These are phyloP conservation scores for Dasysyrphus albostriatus DNA, from an alignment of 2,888 invertebrate species.

Conservation along the genomic window DNA sequence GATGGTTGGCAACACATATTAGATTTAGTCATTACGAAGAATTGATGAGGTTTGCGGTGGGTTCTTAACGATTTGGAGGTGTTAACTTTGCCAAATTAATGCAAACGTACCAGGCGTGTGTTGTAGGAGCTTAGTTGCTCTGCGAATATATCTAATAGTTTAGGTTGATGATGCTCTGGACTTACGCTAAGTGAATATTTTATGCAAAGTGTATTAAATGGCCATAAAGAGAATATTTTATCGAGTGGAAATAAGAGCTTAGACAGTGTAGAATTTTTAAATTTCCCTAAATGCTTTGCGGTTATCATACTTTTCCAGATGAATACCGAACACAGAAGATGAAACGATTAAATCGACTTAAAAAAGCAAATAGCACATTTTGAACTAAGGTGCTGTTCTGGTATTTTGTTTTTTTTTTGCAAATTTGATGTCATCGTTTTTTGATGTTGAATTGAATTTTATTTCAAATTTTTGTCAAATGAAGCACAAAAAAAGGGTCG, in stretches of 20 bases:
- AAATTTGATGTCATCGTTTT: too few relatives aligned
- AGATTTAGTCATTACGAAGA: constrained; percentile 40
- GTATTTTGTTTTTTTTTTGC: too few relatives aligned
- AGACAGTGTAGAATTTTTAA: constrained; percentile 18
- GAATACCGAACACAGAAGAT: not conserved
- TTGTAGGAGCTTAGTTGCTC: not conserved
- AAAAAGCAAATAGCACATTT: not conserved
- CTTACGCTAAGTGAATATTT: not conserved
- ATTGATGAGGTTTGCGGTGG: constrained; percentile 53
- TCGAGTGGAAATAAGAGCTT: constrained; percentile 43
- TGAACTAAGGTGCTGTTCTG: too few relatives aligned
- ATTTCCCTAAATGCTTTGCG: constrained; percentile 9
- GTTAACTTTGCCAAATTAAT: constrained; percentile 55
- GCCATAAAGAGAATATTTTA: constrained; percentile 18
- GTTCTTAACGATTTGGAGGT: constrained; percentile 34
- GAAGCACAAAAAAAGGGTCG: too few relatives aligned
- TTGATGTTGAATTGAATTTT: too few relatives aligned
- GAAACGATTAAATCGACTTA: constrained; percentile 5
- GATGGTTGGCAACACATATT: constrained; percentile 15
- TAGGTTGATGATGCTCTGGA: not conserved
- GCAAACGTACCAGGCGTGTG: not conserved
- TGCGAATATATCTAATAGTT: not conserved
- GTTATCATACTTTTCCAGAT: constrained; percentile 22
- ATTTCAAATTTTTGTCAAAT: too few relatives aligned
- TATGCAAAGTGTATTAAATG: constrained; percentile 31